Base-by-base conservation (phyloP, 2,113 vertebrate genomes). In the Corydoras sp. region DNA sequence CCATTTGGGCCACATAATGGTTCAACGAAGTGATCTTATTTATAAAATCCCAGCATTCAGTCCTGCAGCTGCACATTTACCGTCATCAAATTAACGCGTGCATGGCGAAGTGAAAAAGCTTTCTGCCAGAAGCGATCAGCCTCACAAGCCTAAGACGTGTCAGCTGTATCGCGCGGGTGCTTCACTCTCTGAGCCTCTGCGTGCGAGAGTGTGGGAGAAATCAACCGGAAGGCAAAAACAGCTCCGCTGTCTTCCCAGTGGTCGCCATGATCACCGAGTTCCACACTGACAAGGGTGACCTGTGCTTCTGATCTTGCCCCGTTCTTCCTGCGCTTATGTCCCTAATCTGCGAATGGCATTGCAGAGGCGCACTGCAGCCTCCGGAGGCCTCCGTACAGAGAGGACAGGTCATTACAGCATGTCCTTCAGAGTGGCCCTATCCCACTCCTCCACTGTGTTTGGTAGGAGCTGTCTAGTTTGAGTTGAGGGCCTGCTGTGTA, bases 61-160 rank as follows among this genome's bases (percentile, higher is more conserved):
- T 82, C 78, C 73, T 78, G 71, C 80, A 88, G 84, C 80, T 82
- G 77, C 75, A 76, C 71, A 75, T 61, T 75, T 73, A n/a, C 82
- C 81, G 81, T 87, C 87, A 85, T 87, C 74, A 86, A 89, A 89
- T 88, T 88, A 89, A 87, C 85, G 85, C 73, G 62, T 87, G 81
- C 82, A 83, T 76, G 74, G 83, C 81, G 85, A 81, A 84, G 80
- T 76, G 74, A 84, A 86, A 88, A 85, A 69, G 81, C 78, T 82
- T 13, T 30, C 69, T 88, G 86, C 83, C 86, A 89, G 83, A 76
- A 83, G 85, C 78, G 75, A 88, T 88, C 86, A 85, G 63, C 62
- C 81, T 87, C 84, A 82, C 78, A 74, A 74, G 78, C 81, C 79
- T 68, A 83, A 85, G 64, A 86, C 75, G 78, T 76, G 83, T 82